Percentiles rank a stretch among this genome's conserved stretches.
Conservation (phyloP, 2,797 vertebrate species). For the Typhlichthys eigenmanni region DNA sequence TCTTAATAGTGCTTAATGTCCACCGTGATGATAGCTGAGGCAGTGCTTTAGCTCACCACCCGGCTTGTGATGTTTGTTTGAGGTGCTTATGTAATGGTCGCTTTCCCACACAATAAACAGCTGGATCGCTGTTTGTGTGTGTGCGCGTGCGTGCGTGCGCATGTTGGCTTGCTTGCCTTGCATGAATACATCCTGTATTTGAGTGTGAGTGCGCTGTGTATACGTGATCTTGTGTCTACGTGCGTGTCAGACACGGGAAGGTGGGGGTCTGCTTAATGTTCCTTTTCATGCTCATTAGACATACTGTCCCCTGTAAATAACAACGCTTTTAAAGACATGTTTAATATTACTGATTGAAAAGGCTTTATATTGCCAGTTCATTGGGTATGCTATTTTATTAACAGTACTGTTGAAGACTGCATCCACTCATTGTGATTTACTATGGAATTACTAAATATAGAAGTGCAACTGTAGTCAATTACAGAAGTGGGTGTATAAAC, state of each 20-base stretch:
- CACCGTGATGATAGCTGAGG: constrained; percentile 22
- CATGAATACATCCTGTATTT: constrained; percentile 12
- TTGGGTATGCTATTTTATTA: not conserved
- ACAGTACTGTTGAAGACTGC: not conserved
- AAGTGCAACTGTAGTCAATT: not conserved
- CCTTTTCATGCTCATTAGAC: not conserved
- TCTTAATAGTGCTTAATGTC: constrained; percentile 12
- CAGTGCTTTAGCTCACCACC: constrained; percentile 14
- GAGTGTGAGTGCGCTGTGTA: not conserved
- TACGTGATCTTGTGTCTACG: not conserved
- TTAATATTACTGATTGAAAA: too few relatives aligned
- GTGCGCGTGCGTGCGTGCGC: constrained; percentile 17
- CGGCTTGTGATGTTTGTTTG: constrained; percentile 45
- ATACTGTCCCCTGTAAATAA: not conserved
- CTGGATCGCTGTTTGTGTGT: constrained; percentile 43
- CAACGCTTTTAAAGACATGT: too few relatives aligned
- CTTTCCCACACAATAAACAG: constrained; percentile 57
- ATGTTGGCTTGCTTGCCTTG: not conserved
- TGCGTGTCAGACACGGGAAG: constrained; percentile 9
- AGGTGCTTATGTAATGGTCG: constrained; percentile 51
- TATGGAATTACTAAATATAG: too few relatives aligned
- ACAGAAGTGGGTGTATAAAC: too few relatives aligned
- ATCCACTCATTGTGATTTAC: too few relatives aligned
- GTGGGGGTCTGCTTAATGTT: not conserved
- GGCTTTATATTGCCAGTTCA: not conserved